Percentiles rank a stretch among this genome's conserved stretches.
Evolutionary conservation across 2,797 vertebrate species (phyloP).

Genomic region (Adelosebastes latens): DNA sequence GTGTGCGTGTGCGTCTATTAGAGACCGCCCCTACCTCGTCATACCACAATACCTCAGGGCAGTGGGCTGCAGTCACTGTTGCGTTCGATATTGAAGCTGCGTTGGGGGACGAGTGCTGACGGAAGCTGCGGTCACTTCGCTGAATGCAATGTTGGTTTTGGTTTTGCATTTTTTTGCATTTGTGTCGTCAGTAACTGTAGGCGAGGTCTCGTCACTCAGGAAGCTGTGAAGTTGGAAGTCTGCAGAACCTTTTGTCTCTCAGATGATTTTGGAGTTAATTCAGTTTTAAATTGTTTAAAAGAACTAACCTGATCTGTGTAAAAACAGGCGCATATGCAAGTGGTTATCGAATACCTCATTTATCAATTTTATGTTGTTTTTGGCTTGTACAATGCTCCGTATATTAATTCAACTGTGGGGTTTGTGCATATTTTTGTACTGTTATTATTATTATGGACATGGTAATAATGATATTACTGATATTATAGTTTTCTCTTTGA

Average conservation of each 20-base stretch:
- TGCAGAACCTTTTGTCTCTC: constrained; percentile 75
- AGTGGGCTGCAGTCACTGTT: constrained; percentile 69
- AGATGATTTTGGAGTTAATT: constrained; percentile 76
- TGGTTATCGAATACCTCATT: constrained; percentile 86
- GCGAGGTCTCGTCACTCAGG: constrained; percentile 78
- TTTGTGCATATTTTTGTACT: constrained; percentile 87
- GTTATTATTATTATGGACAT: constrained; percentile 81
- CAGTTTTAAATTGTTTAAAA: constrained; percentile 73
- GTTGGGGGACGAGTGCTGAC: constrained; percentile 50
- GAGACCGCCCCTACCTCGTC: constrained; percentile 56
- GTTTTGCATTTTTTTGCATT: constrained; percentile 53
- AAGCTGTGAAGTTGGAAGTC: constrained; percentile 80
- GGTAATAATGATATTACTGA: constrained; percentile 83
- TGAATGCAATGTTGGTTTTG: constrained; percentile 61
- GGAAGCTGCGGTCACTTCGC: constrained; percentile 42
- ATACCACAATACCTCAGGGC: constrained; percentile 75
- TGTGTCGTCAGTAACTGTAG: constrained; percentile 71
- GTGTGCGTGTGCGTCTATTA: constrained; percentile 15
- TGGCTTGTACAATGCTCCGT: constrained; percentile 84
- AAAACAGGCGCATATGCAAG: constrained; percentile 83
- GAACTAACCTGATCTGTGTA: constrained; percentile 81
- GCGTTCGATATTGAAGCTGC: constrained; percentile 50
- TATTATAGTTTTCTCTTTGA: constrained; percentile 83
- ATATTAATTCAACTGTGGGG: constrained; percentile 84
- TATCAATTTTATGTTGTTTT: constrained; percentile 80